These are phyloP conservation scores for Peucedramus taeniatus DNA, from an alignment of 2,113 vertebrate species.

Conservation along the genomic window DNA sequence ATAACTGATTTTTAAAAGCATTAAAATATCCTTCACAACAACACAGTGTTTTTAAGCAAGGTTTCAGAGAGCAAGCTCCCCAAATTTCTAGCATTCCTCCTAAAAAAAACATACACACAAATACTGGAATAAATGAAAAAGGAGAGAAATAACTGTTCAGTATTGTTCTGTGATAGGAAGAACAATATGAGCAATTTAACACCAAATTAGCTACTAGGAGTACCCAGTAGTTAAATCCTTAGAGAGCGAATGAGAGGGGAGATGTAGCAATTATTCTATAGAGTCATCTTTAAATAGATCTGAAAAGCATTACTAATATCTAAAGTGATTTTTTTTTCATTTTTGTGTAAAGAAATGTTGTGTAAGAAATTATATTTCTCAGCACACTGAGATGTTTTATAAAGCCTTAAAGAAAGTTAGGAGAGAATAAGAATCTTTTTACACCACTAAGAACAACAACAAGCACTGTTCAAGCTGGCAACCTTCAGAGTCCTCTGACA, in stretches of 20 bases:
- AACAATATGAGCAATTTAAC: background rate
- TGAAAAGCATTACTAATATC: background rate
- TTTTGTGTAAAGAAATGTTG: background rate
- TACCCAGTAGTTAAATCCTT: slow-evolving; percentile 4
- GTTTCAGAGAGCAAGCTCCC: background rate
- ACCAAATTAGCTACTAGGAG: background rate
- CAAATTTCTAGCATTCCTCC: background rate
- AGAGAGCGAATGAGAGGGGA: background rate
- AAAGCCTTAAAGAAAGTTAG: background rate
- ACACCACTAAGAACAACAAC: background rate
- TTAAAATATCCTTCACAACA: background rate
- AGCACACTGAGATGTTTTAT: background rate
- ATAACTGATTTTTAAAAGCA: no score
- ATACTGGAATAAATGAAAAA: background rate
- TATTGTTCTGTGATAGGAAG: background rate
- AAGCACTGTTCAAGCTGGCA: background rate
- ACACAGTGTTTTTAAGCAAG: background rate
- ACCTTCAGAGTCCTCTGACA: background rate
- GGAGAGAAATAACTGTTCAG: background rate
- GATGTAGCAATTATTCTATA: background rate
- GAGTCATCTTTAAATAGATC: background rate
- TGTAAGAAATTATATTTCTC: background rate
- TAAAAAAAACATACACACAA: background rate
- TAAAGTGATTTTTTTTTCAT: background rate
- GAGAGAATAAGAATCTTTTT: background rate